Evolutionary conservation across 2,888 invertebrate genomes (phyloP).

Genomic region (Sympetrum striolatum): DNA sequence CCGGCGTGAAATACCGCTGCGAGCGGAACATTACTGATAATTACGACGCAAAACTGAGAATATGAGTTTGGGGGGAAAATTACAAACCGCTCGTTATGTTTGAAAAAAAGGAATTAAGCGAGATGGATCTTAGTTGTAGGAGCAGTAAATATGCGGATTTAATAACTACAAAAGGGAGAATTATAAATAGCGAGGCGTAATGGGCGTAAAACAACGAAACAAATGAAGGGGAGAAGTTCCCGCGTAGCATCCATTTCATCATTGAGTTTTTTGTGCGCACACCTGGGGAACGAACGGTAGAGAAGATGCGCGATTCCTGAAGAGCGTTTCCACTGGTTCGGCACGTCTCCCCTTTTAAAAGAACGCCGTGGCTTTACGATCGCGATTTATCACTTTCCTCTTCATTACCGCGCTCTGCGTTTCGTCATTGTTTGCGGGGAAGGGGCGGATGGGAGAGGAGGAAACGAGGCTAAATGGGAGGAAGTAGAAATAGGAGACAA

Average conservation of each 20-base stretch:
- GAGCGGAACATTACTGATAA: no score
- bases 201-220: neutral
- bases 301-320: neutral
- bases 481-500: neutral
- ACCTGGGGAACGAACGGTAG: neutral
- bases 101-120: neutral
- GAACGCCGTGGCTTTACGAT: conserved; percentile 32
- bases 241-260: neutral
- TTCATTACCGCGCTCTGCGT: conserved; percentile 29
- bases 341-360: conserved; percentile 5
- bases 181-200: neutral
- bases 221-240: neutral
- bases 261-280: neutral
- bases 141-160: neutral
- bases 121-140: neutral
- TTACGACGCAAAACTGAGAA: neutral
- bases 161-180: neutral
- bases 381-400: conserved; percentile 41
- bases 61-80: no score
- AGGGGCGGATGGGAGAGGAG: neutral
- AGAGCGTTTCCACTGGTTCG: neutral
- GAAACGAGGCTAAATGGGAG: neutral
- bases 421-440: conserved; percentile 35
- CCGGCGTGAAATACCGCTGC: no score
- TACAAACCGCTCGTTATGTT: no score